A percentile compares a stretch with the other conserved stretches of the same genome.
Conservation (phyloP, 2,888 invertebrate genomes). For the Tribolium freemani region DNA sequence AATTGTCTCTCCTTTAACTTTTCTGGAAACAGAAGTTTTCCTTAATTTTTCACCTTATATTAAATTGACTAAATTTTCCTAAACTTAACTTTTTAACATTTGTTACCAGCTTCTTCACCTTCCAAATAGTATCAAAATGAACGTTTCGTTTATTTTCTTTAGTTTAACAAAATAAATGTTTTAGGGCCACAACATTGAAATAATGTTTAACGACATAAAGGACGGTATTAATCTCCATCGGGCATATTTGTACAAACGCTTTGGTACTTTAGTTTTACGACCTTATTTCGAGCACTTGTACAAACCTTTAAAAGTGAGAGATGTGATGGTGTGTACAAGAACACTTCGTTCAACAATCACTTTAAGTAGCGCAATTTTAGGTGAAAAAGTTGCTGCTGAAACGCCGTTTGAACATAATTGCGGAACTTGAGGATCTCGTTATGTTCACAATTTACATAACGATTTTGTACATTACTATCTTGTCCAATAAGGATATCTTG, state of each 20-base stretch:
- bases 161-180: too few relatives aligned
- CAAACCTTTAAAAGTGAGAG: conserved; percentile 14
- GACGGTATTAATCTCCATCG: conserved; percentile 49
- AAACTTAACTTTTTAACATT: too few relatives aligned
- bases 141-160: too few relatives aligned
- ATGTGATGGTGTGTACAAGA: not conserved
- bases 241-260: conserved; percentile 46
- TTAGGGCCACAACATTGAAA: not conserved
- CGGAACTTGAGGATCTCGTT: conserved; percentile 50
- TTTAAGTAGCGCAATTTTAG: not conserved
- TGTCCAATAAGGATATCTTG: conserved; percentile 50
- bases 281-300: conserved; percentile 52
- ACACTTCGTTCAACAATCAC: not conserved
- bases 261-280: conserved; percentile 48
- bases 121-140: too few relatives aligned
- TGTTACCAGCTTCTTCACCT: too few relatives aligned
- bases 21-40: too few relatives aligned
- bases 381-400: not conserved
- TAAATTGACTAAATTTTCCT: too few relatives aligned
- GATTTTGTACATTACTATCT: conserved; percentile 54
- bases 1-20: too few relatives aligned
- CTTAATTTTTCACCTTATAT: too few relatives aligned
- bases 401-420: not conserved
- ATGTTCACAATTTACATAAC: conserved; percentile 55
- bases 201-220: not conserved